Conservation (phyloP, 2,888 invertebrate species). For the Lasioglossum malachurum region DNA sequence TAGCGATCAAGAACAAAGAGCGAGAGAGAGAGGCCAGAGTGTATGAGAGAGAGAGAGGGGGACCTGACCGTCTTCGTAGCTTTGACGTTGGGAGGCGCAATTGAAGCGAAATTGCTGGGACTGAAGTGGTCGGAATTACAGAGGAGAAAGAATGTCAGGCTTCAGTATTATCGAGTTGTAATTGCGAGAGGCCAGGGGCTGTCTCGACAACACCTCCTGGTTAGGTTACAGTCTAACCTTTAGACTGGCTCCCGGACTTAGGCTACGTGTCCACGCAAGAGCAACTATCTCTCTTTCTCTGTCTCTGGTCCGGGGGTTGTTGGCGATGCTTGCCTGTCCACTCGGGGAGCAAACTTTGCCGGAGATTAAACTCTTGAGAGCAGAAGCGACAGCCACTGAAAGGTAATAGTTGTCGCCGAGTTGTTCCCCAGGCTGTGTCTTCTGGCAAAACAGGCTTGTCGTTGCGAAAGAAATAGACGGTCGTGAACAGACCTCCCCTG, state of each 20-base stretch:
- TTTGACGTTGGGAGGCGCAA: constrained; percentile 39
- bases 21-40: not conserved
- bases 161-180: constrained; percentile 36
- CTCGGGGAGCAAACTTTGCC: not conserved
- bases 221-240: not conserved
- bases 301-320: not conserved
- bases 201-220: not conserved
- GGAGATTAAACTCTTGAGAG: constrained; percentile 10
- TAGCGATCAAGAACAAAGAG: constrained; percentile 29
- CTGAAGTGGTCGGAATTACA: constrained; percentile 29
- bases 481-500: not conserved
- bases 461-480: not conserved
- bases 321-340: not conserved
- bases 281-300: not conserved
- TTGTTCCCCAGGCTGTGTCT: not conserved
- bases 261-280: not conserved
- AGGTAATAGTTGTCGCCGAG: constrained; percentile 3
- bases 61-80: constrained; percentile 12
- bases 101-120: constrained; percentile 43
- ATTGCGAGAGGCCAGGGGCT: constrained; percentile 8
- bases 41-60: not conserved
- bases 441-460: not conserved
- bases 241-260: not conserved
- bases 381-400: constrained; percentile 8
- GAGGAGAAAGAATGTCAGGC: constrained; percentile 29